Evolutionary conservation across 2,113 vertebrate species (phyloP), one percentile per base, ranked within the genome.

Genomic region (Egretta garzetta): DNA sequence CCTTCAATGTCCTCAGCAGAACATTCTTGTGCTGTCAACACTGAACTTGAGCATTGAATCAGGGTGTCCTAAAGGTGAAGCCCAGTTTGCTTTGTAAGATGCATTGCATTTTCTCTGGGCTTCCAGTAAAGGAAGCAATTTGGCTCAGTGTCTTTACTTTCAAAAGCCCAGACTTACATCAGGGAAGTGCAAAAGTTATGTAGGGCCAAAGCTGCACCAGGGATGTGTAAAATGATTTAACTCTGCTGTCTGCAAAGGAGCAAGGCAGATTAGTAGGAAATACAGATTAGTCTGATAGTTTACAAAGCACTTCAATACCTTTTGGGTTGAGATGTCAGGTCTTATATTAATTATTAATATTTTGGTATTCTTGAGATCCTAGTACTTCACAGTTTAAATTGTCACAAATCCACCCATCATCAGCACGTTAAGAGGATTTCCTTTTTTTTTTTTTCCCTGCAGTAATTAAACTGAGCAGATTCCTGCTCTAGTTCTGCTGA

Each of bases 311-410:
- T 82, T 93, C 62, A 53, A 1, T 79, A 60, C 35, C 24, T 76
- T 87, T 80, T 62, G 35, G 24, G 17, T 53, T 92, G 79, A 55
- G 18, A 74, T 76, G 32, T 70, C 41, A 82, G 30, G 27, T 21
- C 30, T 88, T 80, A 21, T 43, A 47, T 79, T 94, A 81, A 60
- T 92, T 53, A 68, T 70, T 86, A 73, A 72, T 86, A 83, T 80
- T 80, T 82, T 50, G 20, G 18, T 70, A 22, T 66, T 88, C 49
- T 85, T 66, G 63, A 90, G 37, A 70, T 80, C 47, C 15, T 43
- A 26, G 20, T 62, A 30, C 33, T 75, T 82, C 12, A 43, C 3
- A 2, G 55, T 90, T 94, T 76, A 66, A 93, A 64, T 41, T 60
- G n/a, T 41, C 37, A 80, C 32, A 75, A 60, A 73, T 81, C 20